A percentile compares a stretch with the other conserved stretches of the same genome.
phyloP scores from a whole-genome alignment of 2,113 vertebrate genomes.

The Catagonus wagneri region DNA sequence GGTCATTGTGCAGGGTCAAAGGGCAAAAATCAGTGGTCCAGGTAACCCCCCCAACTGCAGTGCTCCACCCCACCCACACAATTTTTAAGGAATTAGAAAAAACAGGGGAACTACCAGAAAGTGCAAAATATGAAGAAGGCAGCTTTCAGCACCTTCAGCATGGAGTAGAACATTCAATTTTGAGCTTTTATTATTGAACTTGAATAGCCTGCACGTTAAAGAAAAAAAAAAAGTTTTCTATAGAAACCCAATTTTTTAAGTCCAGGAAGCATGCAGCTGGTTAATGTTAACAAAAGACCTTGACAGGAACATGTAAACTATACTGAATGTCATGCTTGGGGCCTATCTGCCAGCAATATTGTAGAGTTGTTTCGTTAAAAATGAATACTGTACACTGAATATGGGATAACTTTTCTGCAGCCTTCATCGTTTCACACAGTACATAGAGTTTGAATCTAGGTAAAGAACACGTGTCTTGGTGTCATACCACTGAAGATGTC shows the following conservation, averaged over 20 bases:
- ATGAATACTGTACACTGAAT: constrained; percentile 90
- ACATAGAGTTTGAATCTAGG: constrained; percentile 84
- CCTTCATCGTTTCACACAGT: constrained; percentile 88
- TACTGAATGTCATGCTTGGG: constrained; percentile 88
- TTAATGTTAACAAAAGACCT: constrained; percentile 90
- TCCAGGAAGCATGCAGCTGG: constrained; percentile 90
- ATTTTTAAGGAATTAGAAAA: constrained; percentile 86
- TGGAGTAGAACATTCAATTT: constrained; percentile 89
- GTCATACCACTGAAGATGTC: constrained; percentile 85
- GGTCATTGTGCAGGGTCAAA: constrained; percentile 91
- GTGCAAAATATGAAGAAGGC: constrained; percentile 93
- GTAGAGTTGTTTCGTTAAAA: constrained; percentile 85
- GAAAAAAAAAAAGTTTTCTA: constrained; percentile 79
- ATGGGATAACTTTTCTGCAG: constrained; percentile 90
- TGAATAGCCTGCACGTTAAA: constrained; percentile 84
- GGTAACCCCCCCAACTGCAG: constrained; percentile 88
- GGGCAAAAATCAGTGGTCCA: constrained; percentile 90
- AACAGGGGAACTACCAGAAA: constrained; percentile 91
- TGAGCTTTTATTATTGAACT: constrained; percentile 85
- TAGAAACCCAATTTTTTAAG: constrained; percentile 85
- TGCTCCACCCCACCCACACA: constrained; percentile 89
- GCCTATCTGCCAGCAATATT: constrained; percentile 90
- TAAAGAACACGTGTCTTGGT: constrained; percentile 87
- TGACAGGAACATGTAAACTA: constrained; percentile 90
- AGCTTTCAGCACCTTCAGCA: constrained; percentile 88